A percentile compares a stretch with the other conserved stretches of the same genome.
Conservation (phyloP, 2,797 vertebrate genomes). For the Avahi laniger region DNA sequence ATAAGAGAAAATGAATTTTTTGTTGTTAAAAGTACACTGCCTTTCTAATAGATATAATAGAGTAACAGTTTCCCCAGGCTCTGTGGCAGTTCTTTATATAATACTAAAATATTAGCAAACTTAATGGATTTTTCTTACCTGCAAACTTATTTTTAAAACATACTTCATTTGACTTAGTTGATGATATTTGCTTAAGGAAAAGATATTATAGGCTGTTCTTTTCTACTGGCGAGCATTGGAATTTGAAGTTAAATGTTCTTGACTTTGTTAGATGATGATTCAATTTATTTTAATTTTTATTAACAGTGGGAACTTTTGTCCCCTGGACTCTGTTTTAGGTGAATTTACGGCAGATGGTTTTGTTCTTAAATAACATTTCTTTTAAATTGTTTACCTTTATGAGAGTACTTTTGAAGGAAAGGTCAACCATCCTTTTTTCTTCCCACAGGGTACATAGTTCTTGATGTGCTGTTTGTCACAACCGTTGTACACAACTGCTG, state of each 20-base stretch:
- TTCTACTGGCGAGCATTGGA: background rate
- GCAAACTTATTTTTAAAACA: conserved; percentile 20
- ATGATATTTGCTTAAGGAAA: conserved; percentile 33
- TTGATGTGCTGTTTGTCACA: background rate
- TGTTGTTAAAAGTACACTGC: conserved; percentile 68
- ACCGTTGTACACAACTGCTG: too few relatives aligned
- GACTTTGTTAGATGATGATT: conserved; percentile 34
- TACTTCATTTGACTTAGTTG: conserved; percentile 32
- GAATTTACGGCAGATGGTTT: background rate
- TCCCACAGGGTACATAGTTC: background rate
- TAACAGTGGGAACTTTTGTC: conserved; percentile 2
- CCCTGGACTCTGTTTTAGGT: background rate
- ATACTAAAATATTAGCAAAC: conserved; percentile 38
- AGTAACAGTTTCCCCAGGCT: conserved; percentile 43
- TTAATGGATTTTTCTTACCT: conserved; percentile 65
- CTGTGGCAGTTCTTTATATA: conserved; percentile 26
- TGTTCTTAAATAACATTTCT: conserved; percentile 23
- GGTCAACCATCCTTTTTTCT: background rate
- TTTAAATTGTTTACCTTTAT: background rate
- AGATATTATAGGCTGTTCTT: background rate
- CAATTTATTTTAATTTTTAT: conserved; percentile 41
- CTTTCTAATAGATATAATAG: conserved; percentile 62
- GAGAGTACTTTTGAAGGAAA: background rate
- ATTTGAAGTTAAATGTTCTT: background rate
- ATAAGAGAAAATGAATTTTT: conserved; percentile 71